Evolutionary conservation across 2,113 vertebrate genomes (phyloP).

Genomic region (Leucopternis melanops): DNA sequence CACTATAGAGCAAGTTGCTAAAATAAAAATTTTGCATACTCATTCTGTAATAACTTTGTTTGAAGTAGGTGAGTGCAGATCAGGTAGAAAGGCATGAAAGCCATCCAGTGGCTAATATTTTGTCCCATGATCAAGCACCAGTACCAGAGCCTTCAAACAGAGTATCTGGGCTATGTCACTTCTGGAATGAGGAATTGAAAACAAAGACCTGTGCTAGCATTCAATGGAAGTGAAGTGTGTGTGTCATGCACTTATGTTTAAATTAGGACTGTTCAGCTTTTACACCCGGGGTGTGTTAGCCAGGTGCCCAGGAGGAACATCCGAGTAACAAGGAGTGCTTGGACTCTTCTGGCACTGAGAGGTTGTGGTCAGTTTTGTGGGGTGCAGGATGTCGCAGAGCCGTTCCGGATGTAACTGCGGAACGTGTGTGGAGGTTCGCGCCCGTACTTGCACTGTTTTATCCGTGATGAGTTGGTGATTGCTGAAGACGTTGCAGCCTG

Average conservation of each 20-base stretch:
- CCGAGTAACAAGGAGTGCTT: neutral
- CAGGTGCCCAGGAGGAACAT: neutral
- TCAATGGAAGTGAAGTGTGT: no score
- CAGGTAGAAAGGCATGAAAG: neutral
- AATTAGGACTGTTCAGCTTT: no score
- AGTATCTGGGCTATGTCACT: neutral
- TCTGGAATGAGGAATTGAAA: neutral
- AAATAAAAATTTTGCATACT: neutral
- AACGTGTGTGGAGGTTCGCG: accelerated
- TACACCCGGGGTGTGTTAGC: no score
- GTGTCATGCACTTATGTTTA: no score
- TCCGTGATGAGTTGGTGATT: no score
- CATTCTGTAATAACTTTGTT: neutral
- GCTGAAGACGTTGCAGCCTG: neutral
- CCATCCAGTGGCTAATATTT: neutral
- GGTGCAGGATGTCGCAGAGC: neutral
- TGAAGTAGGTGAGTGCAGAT: neutral
- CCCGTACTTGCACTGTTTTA: accelerated
- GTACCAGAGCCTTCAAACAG: neutral
- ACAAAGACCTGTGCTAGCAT: neutral
- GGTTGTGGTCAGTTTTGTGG: neutral
- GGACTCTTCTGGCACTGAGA: accelerated
- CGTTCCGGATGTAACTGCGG: accelerated
- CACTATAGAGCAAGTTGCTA: neutral
- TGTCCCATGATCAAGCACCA: neutral